Conservation (phyloP, 2,113 vertebrate genomes). For the Erpornis zantholeuca region DNA sequence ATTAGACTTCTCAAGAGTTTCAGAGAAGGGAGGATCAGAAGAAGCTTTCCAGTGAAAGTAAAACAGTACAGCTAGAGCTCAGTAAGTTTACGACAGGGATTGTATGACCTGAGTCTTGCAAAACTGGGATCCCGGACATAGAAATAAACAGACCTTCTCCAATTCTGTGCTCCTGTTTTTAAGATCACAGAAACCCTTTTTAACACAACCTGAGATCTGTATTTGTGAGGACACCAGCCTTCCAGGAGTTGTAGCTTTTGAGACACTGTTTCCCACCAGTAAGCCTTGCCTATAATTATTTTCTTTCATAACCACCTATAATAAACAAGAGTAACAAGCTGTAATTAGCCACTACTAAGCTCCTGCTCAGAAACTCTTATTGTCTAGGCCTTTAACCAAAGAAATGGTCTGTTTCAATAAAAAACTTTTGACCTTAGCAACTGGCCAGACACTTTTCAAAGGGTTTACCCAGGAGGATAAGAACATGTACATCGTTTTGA, state of each 20-base stretch:
- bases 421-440: background rate
- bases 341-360: background rate
- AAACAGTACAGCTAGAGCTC: background rate
- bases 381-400: background rate
- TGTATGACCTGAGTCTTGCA: background rate
- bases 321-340: background rate
- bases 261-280: background rate
- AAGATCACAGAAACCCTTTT: background rate
- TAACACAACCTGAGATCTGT: background rate
- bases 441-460: background rate
- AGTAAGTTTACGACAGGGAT: background rate
- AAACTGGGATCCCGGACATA: background rate
- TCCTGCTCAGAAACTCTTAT: background rate
- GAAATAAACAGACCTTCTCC: background rate
- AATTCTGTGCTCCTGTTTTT: background rate
- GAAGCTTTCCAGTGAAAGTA: background rate
- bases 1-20: background rate
- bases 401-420: background rate
- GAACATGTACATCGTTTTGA: background rate
- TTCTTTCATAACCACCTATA: background rate
- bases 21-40: background rate
- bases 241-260: background rate
- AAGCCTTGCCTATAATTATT: background rate
- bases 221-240: background rate
- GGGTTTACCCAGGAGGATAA: background rate